phyloP scores from a whole-genome alignment of 2,113 vertebrate genomes.

The Burhinus bistriatus region DNA sequence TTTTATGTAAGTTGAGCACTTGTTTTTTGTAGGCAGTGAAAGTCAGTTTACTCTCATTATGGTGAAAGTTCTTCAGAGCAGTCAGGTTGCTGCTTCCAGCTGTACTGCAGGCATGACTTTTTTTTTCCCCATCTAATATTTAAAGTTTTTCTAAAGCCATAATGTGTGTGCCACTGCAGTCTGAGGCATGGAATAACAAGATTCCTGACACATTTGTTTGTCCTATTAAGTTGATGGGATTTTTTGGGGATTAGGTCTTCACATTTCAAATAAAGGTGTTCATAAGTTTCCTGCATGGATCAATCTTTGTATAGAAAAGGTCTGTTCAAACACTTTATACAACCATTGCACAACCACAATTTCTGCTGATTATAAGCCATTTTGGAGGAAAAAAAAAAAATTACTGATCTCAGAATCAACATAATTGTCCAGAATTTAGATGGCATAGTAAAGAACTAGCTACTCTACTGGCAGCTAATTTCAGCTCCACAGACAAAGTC shows the following conservation, averaged over 20 bases:
- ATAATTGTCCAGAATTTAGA: not conserved
- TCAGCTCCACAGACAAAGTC: not conserved
- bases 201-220: not conserved
- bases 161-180: not conserved
- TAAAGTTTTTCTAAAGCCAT: not conserved
- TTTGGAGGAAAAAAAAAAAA: not conserved
- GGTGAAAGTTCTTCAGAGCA: not conserved
- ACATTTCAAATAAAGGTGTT: not conserved
- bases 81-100: not conserved
- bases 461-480: not conserved
- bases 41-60: not conserved
- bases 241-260: not conserved
- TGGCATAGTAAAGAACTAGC: not conserved
- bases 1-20: fast-evolving
- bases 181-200: not conserved
- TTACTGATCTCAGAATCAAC: not conserved
- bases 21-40: not conserved
- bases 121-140: not conserved
- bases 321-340: not conserved
- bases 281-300: not conserved
- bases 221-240: not conserved
- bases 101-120: not conserved
- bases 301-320: not conserved
- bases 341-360: not conserved
- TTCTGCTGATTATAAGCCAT: not conserved